A percentile compares a stretch with the other conserved stretches of the same genome.
Conservation (phyloP, 2,797 vertebrate genomes). For the Typhlichthys eigenmanni region DNA sequence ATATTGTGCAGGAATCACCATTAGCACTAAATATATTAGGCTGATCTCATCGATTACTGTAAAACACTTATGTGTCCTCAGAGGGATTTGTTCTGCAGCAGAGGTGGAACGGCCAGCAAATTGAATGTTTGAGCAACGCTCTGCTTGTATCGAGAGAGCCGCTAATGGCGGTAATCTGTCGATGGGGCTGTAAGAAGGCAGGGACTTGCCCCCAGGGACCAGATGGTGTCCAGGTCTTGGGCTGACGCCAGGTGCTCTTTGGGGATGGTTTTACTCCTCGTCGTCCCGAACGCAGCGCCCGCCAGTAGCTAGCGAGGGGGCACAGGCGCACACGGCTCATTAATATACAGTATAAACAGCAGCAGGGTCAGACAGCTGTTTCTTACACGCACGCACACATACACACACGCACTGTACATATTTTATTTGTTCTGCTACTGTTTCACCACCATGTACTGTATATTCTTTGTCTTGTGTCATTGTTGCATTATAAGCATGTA, state of each 20-base stretch:
- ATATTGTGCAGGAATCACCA: neutral
- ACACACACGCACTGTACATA: neutral
- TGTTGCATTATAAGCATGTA: too few species aligned
- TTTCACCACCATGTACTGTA: too few species aligned
- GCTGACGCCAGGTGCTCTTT: constrained; percentile 84
- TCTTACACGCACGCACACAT: neutral
- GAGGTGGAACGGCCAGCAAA: constrained; percentile 3
- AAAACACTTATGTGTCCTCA: neutral
- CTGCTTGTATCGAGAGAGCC: neutral
- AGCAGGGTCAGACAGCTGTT: too few species aligned
- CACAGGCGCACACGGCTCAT: constrained; percentile 20
- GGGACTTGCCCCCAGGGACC: constrained; percentile 93
- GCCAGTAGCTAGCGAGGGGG: constrained; percentile 83
- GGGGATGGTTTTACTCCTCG: constrained; percentile 91
- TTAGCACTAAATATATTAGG: constrained; percentile 2
- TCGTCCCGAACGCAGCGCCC: constrained; percentile 90
- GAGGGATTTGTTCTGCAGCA: neutral
- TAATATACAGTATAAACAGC: neutral
- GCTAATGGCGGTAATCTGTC: constrained; percentile 28
- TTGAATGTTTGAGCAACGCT: constrained; percentile 7
- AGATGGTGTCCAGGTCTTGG: constrained; percentile 97
- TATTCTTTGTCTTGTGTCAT: too few species aligned
- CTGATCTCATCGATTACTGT: neutral
- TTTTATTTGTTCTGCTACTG: too few species aligned
- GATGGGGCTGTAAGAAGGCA: constrained; percentile 39